Percentiles rank a stretch among this genome's conserved stretches.
These are phyloP conservation scores for Bradypodion pumilum DNA, from an alignment of 2,797 vertebrate genomes.

Conservation along the genomic window DNA sequence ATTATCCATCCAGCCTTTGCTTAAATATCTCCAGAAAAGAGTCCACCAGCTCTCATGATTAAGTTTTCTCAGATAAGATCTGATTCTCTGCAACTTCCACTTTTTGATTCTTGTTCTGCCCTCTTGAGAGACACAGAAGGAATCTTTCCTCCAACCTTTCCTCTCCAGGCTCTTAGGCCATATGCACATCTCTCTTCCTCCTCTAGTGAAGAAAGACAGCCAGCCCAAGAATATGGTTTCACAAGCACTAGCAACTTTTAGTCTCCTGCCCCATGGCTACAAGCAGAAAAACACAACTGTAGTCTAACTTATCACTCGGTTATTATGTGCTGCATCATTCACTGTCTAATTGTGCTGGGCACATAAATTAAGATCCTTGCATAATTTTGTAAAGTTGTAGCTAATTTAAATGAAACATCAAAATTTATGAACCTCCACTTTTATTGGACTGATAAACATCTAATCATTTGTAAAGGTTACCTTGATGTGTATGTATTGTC, in stretches of 20 bases:
- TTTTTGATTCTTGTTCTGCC: neutral
- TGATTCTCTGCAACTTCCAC: neutral
- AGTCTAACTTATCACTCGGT: neutral
- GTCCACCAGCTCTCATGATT: neutral
- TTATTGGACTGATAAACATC: neutral
- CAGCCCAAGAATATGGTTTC: neutral
- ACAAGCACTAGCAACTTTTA: neutral
- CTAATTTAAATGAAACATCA: neutral
- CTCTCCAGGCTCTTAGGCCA: neutral
- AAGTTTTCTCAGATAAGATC: neutral
- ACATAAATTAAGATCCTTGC: neutral
- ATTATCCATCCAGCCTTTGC: neutral
- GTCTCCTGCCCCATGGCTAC: neutral
- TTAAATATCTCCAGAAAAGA: neutral
- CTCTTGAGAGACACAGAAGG: neutral
- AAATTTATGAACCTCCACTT: neutral
- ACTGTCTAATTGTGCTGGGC: neutral
- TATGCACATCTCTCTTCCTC: neutral
- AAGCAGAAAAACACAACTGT: neutral
- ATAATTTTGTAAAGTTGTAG: neutral
- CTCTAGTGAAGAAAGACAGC: neutral
- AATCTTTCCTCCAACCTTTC: neutral
- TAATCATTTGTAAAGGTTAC: neutral
- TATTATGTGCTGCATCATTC: neutral
- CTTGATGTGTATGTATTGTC: neutral